Evolutionary conservation across 2,113 vertebrate species (phyloP).

Genomic region (Vireo altiloquus): DNA sequence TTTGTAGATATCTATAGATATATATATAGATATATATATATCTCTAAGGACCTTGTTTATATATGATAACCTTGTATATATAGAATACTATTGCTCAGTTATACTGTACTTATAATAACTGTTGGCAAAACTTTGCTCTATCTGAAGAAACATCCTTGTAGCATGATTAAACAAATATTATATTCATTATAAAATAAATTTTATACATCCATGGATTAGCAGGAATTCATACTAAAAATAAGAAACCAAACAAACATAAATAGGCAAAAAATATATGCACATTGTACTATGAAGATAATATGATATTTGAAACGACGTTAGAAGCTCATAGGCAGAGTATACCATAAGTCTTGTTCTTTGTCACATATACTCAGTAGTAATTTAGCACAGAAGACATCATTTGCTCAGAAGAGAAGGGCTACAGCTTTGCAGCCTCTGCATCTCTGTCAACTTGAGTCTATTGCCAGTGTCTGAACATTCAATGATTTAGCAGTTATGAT

Average conservation of each 20-base stretch:
- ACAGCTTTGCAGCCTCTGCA: background rate
- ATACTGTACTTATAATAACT: background rate
- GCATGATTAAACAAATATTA: background rate
- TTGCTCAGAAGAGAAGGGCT: background rate
- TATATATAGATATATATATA: background rate
- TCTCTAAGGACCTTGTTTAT: background rate
- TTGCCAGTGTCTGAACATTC: background rate
- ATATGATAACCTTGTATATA: background rate
- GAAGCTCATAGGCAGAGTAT: background rate
- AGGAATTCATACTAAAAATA: background rate
- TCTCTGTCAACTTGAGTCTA: background rate
- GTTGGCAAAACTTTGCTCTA: background rate
- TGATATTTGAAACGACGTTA: background rate
- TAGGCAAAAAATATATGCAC: background rate
- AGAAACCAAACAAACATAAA: background rate
- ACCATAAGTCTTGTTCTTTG: background rate
- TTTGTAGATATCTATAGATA: too few relatives aligned
- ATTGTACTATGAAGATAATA: background rate
- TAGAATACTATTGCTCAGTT: background rate
- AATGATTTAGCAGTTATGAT: background rate
- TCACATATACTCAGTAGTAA: background rate
- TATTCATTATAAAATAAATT: background rate
- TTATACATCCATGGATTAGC: background rate
- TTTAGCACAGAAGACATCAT: background rate
- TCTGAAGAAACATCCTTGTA: background rate